Conservation (phyloP, 2,113 vertebrate species). For the Ammodytes marinus region DNA sequence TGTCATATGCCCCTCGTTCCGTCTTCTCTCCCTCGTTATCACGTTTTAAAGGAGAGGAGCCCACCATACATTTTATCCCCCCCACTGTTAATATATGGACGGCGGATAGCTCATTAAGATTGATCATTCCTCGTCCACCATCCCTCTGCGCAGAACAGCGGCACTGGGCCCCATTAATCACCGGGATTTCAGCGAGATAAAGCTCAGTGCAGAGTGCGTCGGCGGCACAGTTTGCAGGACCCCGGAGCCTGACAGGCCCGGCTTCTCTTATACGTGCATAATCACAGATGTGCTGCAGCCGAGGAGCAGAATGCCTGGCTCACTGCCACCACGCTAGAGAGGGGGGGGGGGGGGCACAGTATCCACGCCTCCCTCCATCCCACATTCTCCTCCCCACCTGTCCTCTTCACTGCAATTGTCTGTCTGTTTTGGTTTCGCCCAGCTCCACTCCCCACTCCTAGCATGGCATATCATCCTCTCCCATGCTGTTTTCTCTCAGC, state of each 20-base stretch:
- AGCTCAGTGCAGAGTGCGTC: slow-evolving; percentile 30
- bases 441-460: slow-evolving; percentile 16
- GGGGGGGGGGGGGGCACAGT: not conserved
- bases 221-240: slow-evolving; percentile 45
- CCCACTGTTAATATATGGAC: slow-evolving; percentile 81
- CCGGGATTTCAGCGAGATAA: slow-evolving; percentile 79
- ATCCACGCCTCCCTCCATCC: slow-evolving; percentile 44
- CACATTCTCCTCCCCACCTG: slow-evolving; percentile 26
- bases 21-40: slow-evolving; percentile 79
- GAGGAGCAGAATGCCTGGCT: slow-evolving; percentile 43
- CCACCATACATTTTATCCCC: slow-evolving; percentile 71
- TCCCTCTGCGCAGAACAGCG: slow-evolving; percentile 66
- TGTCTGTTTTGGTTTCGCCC: slow-evolving; percentile 41
- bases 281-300: slow-evolving; percentile 62
- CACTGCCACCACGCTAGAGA: slow-evolving; percentile 42
- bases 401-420: slow-evolving; percentile 44
- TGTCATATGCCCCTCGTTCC: slow-evolving; percentile 58
- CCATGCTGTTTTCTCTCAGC: slow-evolving; percentile 30
- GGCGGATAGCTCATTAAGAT: slow-evolving; percentile 87
- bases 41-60: slow-evolving; percentile 80
- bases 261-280: slow-evolving; percentile 70
- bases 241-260: slow-evolving; percentile 67
- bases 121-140: slow-evolving; percentile 80
- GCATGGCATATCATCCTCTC: slow-evolving; percentile 10
- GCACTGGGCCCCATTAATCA: slow-evolving; percentile 82